phyloP scores from a whole-genome alignment of 1,140 invertebrate species.

The Probaryconus sp. region DNA sequence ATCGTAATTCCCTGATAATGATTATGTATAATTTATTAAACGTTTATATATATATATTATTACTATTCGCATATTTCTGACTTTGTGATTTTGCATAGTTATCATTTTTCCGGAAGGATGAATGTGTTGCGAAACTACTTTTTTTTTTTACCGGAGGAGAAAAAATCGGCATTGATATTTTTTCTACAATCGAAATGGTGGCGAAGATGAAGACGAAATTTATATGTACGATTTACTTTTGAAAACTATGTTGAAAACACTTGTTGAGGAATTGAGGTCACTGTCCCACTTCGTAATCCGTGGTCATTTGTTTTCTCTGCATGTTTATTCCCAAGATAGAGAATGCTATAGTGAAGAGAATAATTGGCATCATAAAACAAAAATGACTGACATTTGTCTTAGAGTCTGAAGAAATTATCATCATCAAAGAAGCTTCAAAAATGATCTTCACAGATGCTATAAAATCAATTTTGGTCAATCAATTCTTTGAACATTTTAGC shows the following conservation, averaged over 20 bases:
- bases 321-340: slow-evolving; percentile 53
- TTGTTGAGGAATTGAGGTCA: slow-evolving; percentile 42
- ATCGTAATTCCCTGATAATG: slow-evolving; percentile 44
- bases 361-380: slow-evolving; percentile 58
- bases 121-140: slow-evolving; percentile 6
- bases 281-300: slow-evolving; percentile 46
- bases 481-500: too few relatives aligned
- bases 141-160: slow-evolving; percentile 9
- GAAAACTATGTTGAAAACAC: slow-evolving; percentile 26
- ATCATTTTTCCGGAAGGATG: background rate
- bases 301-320: slow-evolving; percentile 53
- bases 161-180: slow-evolving; percentile 12
- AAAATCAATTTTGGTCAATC: too few relatives aligned
- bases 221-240: slow-evolving; percentile 25
- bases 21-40: slow-evolving; percentile 35
- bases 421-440: too few relatives aligned
- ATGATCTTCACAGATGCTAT: too few relatives aligned
- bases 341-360: slow-evolving; percentile 49
- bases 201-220: slow-evolving; percentile 21
- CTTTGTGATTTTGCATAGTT: slow-evolving; percentile 1
- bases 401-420: slow-evolving; percentile 49
- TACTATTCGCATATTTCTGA: background rate
- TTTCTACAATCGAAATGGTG: background rate
- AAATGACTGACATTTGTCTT: slow-evolving; percentile 54
- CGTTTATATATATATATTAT: slow-evolving; percentile 14